Percentiles rank a stretch among this genome's conserved stretches.
Evolutionary conservation across 2,888 invertebrate genomes (phyloP).

Genomic region (Drosophila peninsularis): DNA sequence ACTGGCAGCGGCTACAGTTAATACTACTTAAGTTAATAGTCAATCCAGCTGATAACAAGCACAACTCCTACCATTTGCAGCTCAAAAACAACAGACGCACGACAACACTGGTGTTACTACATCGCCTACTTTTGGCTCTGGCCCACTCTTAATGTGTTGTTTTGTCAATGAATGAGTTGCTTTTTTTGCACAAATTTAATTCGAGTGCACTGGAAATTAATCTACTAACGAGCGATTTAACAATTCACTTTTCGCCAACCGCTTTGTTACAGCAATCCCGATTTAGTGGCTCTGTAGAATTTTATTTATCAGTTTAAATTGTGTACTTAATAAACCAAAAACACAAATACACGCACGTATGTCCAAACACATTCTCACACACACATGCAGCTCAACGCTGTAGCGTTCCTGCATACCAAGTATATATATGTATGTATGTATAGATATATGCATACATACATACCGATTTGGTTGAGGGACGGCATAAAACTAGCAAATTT

Average conservation of each 20-base stretch:
- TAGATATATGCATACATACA: constrained; percentile 9
- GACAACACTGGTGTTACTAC: constrained; percentile 68
- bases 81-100: constrained; percentile 42
- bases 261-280: constrained; percentile 18
- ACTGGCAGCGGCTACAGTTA: constrained; percentile 6
- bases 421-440: constrained; percentile 19
- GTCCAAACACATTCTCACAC: constrained; percentile 11
- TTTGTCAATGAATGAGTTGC: constrained; percentile 64
- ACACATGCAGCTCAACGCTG: constrained; percentile 42
- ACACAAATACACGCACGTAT: constrained; percentile 27
- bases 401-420: constrained; percentile 62
- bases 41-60: constrained; percentile 35
- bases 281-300: constrained; percentile 28
- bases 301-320: constrained; percentile 72
- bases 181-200: constrained; percentile 25
- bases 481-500: constrained; percentile 39
- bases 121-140: constrained; percentile 31
- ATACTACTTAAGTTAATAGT: constrained; percentile 6
- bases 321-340: constrained; percentile 65
- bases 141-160: constrained; percentile 19
- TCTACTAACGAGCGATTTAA: constrained; percentile 16
- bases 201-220: constrained; percentile 16
- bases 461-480: constrained; percentile 23
- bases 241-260: constrained; percentile 19
- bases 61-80: constrained; percentile 20